Evolutionary conservation across 2,113 vertebrate species (phyloP).

Genomic region (Collichthys lucidus): DNA sequence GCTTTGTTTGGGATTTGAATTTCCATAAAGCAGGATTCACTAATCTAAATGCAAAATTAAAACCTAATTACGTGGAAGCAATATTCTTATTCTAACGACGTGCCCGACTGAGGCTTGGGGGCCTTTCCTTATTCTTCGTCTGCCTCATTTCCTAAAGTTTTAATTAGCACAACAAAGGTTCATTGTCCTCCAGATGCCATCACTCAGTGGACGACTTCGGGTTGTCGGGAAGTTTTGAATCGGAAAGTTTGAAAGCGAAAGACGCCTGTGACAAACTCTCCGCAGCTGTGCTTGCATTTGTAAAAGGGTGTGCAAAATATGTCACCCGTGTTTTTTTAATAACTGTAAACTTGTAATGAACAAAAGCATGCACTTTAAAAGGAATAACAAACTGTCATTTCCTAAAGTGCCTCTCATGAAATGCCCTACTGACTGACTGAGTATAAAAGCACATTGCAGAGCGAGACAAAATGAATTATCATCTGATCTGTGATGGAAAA

Average conservation of each 20-base stretch:
- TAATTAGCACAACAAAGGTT: slow-evolving; percentile 50
- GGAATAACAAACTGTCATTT: slow-evolving; percentile 33
- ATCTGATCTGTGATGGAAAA: neutral
- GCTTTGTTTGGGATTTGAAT: slow-evolving; percentile 31
- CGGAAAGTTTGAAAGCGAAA: neutral
- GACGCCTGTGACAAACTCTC: neutral
- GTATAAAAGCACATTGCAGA: neutral
- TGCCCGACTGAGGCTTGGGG: slow-evolving; percentile 31
- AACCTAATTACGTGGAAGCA: slow-evolving; percentile 52
- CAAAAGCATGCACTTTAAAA: slow-evolving; percentile 33
- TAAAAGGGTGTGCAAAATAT: neutral
- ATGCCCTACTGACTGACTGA: neutral
- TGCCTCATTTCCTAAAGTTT: slow-evolving; percentile 43
- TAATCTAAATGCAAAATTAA: slow-evolving; percentile 41
- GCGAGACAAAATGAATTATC: neutral
- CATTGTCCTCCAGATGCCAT: slow-evolving; percentile 39
- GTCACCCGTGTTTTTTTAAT: slow-evolving; percentile 8
- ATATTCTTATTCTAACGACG: slow-evolving; percentile 45
- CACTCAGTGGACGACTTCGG: slow-evolving; percentile 6
- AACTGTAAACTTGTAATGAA: slow-evolving; percentile 8
- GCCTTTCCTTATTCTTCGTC: slow-evolving; percentile 17
- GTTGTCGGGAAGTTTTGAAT: slow-evolving; percentile 4
- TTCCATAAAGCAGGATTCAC: slow-evolving; percentile 23
- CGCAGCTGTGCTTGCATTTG: neutral
- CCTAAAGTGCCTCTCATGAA: slow-evolving; percentile 17